Evolutionary conservation across 2,888 invertebrate species (phyloP).

Genomic region (Macrosoma leucophasiata): DNA sequence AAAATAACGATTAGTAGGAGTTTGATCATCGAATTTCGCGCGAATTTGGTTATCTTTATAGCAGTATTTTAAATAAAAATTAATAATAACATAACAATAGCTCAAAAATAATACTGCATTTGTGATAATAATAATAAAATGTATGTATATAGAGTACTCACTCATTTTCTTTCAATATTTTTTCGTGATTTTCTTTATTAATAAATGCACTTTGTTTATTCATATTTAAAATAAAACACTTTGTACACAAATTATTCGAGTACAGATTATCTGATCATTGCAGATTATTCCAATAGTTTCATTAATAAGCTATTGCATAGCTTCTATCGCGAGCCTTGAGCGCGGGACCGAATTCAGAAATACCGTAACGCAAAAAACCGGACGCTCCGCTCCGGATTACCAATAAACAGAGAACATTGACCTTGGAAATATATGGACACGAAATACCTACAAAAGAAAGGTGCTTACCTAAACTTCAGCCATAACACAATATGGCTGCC

Average conservation of each 20-base stretch:
- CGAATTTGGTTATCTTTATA: constrained; percentile 1
- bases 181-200: constrained; percentile 17
- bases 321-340: too few species aligned
- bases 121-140: constrained; percentile 15
- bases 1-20: constrained; percentile 23
- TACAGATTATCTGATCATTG: neutral
- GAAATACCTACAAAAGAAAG: too few species aligned
- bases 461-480: too few species aligned
- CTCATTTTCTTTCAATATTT: constrained; percentile 23
- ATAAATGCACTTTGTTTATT: constrained; percentile 16
- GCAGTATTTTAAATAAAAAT: constrained; percentile 1
- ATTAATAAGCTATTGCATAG: too few species aligned
- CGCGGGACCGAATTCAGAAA: too few species aligned
- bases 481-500: too few species aligned
- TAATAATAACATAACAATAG: neutral
- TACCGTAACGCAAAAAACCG: too few species aligned
- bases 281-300: too few species aligned
- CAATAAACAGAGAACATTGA: too few species aligned
- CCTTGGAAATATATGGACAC: too few species aligned
- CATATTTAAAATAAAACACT: constrained; percentile 8
- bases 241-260: constrained; percentile 2
- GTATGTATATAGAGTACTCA: constrained; percentile 22
- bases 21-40: constrained; percentile 22
- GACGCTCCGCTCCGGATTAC: too few species aligned
- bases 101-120: neutral